Conservation (phyloP, 2,113 vertebrate species). For the Oryzias celebensis region DNA sequence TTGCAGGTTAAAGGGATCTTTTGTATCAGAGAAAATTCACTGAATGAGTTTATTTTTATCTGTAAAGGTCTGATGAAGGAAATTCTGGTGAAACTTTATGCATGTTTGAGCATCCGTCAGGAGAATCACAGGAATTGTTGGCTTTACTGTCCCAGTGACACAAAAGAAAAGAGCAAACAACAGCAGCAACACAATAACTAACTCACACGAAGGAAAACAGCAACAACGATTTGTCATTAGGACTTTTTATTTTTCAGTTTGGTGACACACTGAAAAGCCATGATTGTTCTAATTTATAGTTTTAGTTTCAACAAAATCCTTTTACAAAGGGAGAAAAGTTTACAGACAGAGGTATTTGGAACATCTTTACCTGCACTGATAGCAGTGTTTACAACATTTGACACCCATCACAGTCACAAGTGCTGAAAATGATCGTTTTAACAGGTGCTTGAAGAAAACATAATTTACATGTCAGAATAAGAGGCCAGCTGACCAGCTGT, state of each 20-base stretch:
- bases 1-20: no score
- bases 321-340: slow-evolving; percentile 26
- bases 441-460: slow-evolving; percentile 24
- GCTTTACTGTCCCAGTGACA: no score
- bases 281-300: slow-evolving; percentile 29
- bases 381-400: slow-evolving; percentile 55
- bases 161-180: no score
- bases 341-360: slow-evolving; percentile 45
- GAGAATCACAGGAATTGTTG: no score
- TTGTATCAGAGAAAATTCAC: no score
- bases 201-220: background rate
- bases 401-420: slow-evolving; percentile 56
- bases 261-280: slow-evolving; percentile 49
- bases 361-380: slow-evolving; percentile 26
- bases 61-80: no score
- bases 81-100: no score
- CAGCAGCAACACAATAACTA: background rate
- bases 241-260: slow-evolving; percentile 64
- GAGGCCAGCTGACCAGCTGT: slow-evolving; percentile 18
- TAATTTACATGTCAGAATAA: slow-evolving; percentile 24
- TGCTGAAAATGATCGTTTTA: slow-evolving; percentile 30
- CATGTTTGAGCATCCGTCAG: no score
- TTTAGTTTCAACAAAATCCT: slow-evolving; percentile 35
- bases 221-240: background rate
- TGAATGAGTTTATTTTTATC: no score